Evolutionary conservation across 2,797 vertebrate genomes (phyloP).

Genomic region (Gymnodraco acuticeps): DNA sequence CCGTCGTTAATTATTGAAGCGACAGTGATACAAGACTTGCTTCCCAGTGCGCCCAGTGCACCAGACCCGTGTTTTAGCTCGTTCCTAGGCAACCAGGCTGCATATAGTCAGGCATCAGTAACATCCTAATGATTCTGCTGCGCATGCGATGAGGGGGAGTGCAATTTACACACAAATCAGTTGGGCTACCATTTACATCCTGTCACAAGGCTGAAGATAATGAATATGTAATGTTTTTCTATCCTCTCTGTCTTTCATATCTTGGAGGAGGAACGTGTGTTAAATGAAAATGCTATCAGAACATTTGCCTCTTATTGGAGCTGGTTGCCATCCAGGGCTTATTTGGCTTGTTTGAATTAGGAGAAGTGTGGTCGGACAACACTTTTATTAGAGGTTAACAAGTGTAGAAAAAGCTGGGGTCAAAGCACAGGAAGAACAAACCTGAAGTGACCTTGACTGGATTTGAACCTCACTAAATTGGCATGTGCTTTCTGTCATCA

Average conservation of each 20-base stretch:
- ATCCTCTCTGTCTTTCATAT: constrained; percentile 53
- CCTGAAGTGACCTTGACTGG: constrained; percentile 62
- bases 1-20: constrained; percentile 87
- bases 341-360: constrained; percentile 40
- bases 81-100: constrained; percentile 87
- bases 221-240: constrained; percentile 64
- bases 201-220: constrained; percentile 70
- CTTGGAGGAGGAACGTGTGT: constrained; percentile 55
- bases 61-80: constrained; percentile 83
- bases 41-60: constrained; percentile 82
- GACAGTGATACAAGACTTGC: constrained; percentile 86
- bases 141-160: constrained; percentile 79
- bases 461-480: constrained; percentile 38
- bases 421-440: constrained; percentile 30
- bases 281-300: constrained; percentile 62
- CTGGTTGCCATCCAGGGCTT: constrained; percentile 20
- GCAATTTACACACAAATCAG: constrained; percentile 85
- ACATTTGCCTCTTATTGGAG: constrained; percentile 40
- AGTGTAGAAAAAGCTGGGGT: constrained; percentile 34
- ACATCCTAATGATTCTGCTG: constrained; percentile 85
- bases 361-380: constrained; percentile 7
- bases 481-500: constrained; percentile 50
- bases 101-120: constrained; percentile 88
- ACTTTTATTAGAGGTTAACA: constrained; percentile 22
- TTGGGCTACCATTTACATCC: constrained; percentile 76